Evolutionary conservation across 2,888 invertebrate species (phyloP).

Genomic region (Chymomyza amoena): DNA sequence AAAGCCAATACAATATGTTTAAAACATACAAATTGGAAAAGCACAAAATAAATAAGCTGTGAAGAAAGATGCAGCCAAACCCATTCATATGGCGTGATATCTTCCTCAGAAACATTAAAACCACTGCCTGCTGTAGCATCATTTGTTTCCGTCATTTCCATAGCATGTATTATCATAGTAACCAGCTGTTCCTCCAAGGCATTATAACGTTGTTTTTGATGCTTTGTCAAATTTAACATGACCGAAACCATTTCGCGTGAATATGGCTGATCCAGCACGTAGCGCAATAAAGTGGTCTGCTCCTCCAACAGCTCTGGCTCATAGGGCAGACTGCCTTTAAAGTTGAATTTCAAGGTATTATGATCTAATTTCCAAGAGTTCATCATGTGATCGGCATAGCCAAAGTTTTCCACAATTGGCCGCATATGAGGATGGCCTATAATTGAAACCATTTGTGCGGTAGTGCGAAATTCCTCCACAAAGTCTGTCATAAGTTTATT

Average conservation of each 20-base stretch:
- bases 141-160: conserved; percentile 92
- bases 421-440: conserved; percentile 93
- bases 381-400: conserved; percentile 92
- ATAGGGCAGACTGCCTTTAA: conserved; percentile 90
- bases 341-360: conserved; percentile 83
- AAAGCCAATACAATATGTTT: conserved; percentile 94
- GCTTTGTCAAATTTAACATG: conserved; percentile 95
- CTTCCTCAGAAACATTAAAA: conserved; percentile 80
- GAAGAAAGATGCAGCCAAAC: conserved; percentile 96
- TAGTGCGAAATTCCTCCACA: conserved; percentile 94
- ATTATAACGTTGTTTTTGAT: conserved; percentile 91
- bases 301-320: conserved; percentile 92
- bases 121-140: conserved; percentile 74
- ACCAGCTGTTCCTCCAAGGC: conserved; percentile 96
- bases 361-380: conserved; percentile 97
- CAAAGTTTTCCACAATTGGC: conserved; percentile 95
- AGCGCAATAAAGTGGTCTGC: conserved; percentile 91
- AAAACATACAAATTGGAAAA: conserved; percentile 96
- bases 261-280: conserved; percentile 96
- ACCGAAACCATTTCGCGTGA: conserved; percentile 97
- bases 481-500: conserved; percentile 91
- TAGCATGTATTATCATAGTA: conserved; percentile 92
- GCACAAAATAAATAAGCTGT: conserved; percentile 95
- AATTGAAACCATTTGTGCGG: conserved; percentile 97
- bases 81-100: conserved; percentile 82